Conservation (phyloP, 2,888 invertebrate genomes). For the Lobophora halterata region DNA sequence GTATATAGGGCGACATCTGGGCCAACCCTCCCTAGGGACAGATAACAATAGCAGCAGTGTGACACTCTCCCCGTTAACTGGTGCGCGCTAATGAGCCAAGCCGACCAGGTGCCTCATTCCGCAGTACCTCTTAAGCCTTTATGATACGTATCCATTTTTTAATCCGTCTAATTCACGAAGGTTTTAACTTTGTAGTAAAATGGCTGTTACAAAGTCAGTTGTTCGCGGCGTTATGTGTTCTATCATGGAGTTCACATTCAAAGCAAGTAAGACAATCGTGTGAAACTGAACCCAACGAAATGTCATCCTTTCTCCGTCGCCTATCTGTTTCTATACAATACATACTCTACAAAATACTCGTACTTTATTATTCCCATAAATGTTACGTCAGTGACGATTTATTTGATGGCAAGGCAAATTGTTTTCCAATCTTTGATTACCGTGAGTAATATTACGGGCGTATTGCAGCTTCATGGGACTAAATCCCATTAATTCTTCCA, state of each 20-base stretch:
- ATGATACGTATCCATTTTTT: slow-evolving; percentile 42
- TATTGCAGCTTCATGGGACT: slow-evolving; percentile 24
- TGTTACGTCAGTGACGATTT: slow-evolving; percentile 22
- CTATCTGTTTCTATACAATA: slow-evolving; percentile 17
- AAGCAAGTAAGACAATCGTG: slow-evolving; percentile 66
- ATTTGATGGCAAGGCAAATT: slow-evolving; percentile 25
- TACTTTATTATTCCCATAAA: slow-evolving; percentile 19
- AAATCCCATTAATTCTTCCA: slow-evolving; percentile 28
- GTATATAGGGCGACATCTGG: slow-evolving; percentile 65
- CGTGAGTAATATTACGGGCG: slow-evolving; percentile 27
- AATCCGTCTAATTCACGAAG: slow-evolving; percentile 24
- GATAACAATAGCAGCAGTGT: slow-evolving; percentile 73
- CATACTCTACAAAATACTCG: slow-evolving; percentile 14
- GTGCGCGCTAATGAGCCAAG: slow-evolving; percentile 74
- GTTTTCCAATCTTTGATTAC: slow-evolving; percentile 26
- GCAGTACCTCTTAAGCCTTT: slow-evolving; percentile 58
- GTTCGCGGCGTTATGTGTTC: slow-evolving; percentile 76
- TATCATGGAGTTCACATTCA: slow-evolving; percentile 76
- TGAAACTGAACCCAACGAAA: slow-evolving; percentile 21
- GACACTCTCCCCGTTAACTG: slow-evolving; percentile 65
- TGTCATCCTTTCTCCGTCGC: slow-evolving; percentile 29
- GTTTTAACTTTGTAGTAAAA: slow-evolving; percentile 33
- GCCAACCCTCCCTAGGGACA: slow-evolving; percentile 66
- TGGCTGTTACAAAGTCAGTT: slow-evolving; percentile 69
- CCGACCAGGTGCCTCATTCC: slow-evolving; percentile 52